These are phyloP conservation scores for Pheucticus melanocephalus DNA, from an alignment of 2,113 vertebrate species.

Conservation along the genomic window DNA sequence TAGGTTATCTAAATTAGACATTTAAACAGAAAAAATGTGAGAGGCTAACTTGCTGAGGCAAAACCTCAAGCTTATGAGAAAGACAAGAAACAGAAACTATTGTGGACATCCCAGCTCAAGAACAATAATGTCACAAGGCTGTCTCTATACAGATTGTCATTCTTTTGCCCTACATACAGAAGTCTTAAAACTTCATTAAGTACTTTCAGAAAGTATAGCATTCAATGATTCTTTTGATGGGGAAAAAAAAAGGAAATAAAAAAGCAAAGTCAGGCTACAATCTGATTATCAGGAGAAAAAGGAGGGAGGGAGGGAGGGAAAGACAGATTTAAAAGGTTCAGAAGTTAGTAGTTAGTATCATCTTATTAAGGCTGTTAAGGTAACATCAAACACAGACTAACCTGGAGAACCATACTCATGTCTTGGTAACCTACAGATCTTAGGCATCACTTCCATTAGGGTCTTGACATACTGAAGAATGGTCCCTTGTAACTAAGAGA, in stretches of 20 bases:
- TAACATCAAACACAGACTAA: conserved; percentile 54
- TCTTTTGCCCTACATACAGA: not conserved
- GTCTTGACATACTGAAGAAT: conserved; percentile 90
- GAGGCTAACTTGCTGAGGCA: not conserved
- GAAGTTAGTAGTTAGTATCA: not conserved
- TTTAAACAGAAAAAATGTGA: not conserved
- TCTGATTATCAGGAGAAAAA: not conserved
- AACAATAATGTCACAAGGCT: not conserved
- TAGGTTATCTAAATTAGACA: not conserved
- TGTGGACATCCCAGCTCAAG: not conserved
- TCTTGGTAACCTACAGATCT: conserved; percentile 86
- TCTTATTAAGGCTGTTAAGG: not conserved
- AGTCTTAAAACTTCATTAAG: not conserved
- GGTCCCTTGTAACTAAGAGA: conserved; percentile 83
- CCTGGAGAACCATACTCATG: conserved; percentile 89
- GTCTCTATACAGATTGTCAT: not conserved
- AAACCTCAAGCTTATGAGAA: not conserved
- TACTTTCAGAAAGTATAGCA: not conserved
- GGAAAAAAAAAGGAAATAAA: not conserved
- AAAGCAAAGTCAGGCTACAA: not conserved
- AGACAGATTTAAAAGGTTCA: not conserved
- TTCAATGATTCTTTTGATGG: not conserved
- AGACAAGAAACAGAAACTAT: not conserved
- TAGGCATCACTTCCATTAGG: conserved; percentile 91
- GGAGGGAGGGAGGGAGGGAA: not conserved